Evolutionary conservation across 1,140 invertebrate species (phyloP), one percentile per base, ranked within the genome.

Genomic region (Hypsibius dujardini): DNA sequence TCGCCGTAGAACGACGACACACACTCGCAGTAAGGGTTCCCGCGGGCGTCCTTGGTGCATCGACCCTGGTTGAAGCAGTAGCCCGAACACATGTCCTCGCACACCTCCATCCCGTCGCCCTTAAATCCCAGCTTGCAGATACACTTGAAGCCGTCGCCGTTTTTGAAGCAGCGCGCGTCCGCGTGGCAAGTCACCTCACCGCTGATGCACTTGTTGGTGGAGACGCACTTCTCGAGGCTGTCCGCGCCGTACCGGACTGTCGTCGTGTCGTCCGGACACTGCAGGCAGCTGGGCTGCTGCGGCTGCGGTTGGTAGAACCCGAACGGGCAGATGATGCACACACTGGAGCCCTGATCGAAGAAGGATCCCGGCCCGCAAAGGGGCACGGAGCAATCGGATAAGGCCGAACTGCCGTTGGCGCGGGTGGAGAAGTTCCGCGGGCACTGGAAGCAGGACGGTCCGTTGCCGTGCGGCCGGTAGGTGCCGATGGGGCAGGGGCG

Each of bases 51-150:
- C 77, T 93, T 95, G 12, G 90, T 83, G 78, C 93, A 97, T 45
- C 86, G 84, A 1, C 92, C 92, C 72, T 92, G 90, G 78, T 96
- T 95, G 75, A 92, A 86, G 78, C 92, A 96, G 78, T 84, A 92
- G 72, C 87, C 85, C 3, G 87, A 83, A 76, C 93, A 97, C 0
- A 93, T 85, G 78, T 95, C 92, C 84, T 77, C 15, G 80, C 79
- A 76, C 67, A 71, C 82, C 60, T 78, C 74, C 60, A 80, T 82
- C 7, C 82, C 81, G 73, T 80, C 80, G n/a, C 79, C 90, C 77
- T 92, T 92, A 81, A 90, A 96, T 1, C 92, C 92, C 1, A 89
- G 87, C 77, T 93, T 95, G 79, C 93, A 96, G 77, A 92, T 87
- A 76, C 93, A 96, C 74, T 87, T 87, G 80, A 91, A 94, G 74